Conservation (phyloP, 2,113 vertebrate genomes). For the Setophaga kirtlandii region DNA sequence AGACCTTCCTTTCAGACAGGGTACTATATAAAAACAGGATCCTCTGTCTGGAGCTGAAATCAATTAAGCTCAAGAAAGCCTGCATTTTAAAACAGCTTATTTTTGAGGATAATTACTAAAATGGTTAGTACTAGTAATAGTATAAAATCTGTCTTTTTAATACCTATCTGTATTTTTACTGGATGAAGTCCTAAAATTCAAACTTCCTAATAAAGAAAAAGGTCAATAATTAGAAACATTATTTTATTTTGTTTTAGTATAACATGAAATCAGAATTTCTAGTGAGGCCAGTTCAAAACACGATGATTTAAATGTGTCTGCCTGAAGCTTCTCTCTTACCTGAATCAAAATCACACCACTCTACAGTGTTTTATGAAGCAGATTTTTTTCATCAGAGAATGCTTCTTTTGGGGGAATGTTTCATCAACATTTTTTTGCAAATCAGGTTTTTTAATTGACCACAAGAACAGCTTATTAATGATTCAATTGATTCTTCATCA, state of each 20-base stretch:
- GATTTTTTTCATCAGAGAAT: neutral
- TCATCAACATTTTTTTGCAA: neutral
- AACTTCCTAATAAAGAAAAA: neutral
- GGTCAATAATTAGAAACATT: neutral
- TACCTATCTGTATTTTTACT: neutral
- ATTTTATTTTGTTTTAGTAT: neutral
- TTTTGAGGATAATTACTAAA: neutral
- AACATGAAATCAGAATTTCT: neutral
- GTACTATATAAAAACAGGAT: neutral
- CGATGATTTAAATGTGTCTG: neutral
- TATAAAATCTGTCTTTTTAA: neutral
- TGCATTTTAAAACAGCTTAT: neutral
- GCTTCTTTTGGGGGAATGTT: neutral
- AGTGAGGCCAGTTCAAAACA: neutral
- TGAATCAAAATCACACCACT: neutral
- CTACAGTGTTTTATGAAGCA: neutral
- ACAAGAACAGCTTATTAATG: neutral
- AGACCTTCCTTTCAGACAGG: neutral
- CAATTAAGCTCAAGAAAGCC: neutral
- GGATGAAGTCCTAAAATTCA: neutral
- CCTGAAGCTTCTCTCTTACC: neutral
- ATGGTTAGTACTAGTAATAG: neutral
- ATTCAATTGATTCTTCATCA: conserved; percentile 1
- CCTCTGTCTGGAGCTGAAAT: neutral
- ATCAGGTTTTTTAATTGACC: neutral